phyloP scores from a whole-genome alignment of 92 coral and sea anemone genomes.

The Blastomussa wellsi region DNA sequence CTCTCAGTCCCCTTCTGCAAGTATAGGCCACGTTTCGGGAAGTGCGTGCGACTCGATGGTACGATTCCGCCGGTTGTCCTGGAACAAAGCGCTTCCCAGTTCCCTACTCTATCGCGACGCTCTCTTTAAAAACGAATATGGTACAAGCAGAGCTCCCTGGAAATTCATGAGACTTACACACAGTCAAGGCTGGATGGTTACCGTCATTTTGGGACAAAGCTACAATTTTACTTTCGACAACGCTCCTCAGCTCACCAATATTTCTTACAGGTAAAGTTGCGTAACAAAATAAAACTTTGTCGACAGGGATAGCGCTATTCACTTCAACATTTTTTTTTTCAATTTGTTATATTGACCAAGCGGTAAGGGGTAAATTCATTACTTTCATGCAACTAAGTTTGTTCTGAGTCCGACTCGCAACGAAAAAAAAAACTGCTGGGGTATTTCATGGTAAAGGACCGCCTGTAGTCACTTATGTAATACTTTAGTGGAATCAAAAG shows the following conservation, averaged over 20 bases:
- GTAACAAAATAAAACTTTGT: background rate
- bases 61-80: constrained; percentile 82
- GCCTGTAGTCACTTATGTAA: no score
- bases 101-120: constrained; percentile 66
- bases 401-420: no score
- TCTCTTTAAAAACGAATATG: constrained; percentile 73
- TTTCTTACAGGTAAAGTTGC: constrained; percentile 70
- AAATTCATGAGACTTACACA: constrained; percentile 73
- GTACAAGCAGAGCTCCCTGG: constrained; percentile 79
- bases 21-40: constrained; percentile 64
- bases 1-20: constrained; percentile 63
- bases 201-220: constrained; percentile 71
- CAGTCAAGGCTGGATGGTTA: constrained; percentile 80
- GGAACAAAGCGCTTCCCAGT: constrained; percentile 74
- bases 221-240: constrained; percentile 68
- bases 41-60: constrained; percentile 70
- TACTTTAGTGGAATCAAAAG: no score
- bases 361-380: no score
- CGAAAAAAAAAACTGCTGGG: no score
- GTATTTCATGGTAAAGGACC: no score
- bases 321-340: background rate
- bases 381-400: no score
- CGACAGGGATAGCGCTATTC: background rate
- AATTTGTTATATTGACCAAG: no score
- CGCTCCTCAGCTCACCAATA: constrained; percentile 82